phyloP scores from a whole-genome alignment of 2,888 invertebrate species.

The Tridacna crocea region DNA sequence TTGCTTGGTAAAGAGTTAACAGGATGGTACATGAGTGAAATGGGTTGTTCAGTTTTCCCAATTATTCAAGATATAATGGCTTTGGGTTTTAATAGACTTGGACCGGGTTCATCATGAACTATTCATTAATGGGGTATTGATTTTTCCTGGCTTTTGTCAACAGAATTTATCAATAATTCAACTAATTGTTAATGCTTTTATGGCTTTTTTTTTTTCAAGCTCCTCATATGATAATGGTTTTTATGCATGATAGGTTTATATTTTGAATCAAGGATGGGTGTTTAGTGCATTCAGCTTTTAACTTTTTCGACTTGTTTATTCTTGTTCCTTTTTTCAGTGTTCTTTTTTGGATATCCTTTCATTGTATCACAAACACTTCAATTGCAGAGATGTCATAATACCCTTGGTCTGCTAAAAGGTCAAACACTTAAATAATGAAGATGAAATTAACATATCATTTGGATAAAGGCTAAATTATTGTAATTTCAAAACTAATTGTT shows the following conservation, averaged over 20 bases:
- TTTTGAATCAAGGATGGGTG: conserved; percentile 7
- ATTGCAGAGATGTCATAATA: too few species aligned
- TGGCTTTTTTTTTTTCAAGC: neutral
- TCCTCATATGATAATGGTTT: conserved; percentile 15
- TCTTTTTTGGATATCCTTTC: too few species aligned
- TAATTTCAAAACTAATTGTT: too few species aligned
- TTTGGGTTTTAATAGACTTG: neutral
- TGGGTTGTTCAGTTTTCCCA: too few species aligned
- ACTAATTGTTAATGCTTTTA: conserved; percentile 11
- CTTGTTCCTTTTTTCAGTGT: neutral
- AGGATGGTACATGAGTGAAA: too few species aligned
- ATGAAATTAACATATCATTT: too few species aligned
- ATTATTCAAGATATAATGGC: neutral
- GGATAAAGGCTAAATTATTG: too few species aligned
- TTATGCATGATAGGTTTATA: neutral
- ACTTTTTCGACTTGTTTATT: conserved; percentile 3
- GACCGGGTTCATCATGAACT: conserved; percentile 7
- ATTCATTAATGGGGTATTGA: conserved; percentile 24
- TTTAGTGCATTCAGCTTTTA: conserved; percentile 7
- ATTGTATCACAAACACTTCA: too few species aligned
- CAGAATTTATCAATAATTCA: conserved; percentile 24
- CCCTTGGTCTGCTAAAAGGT: too few species aligned
- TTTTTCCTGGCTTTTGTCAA: conserved; percentile 8
- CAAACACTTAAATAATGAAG: too few species aligned
- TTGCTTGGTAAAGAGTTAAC: too few species aligned